Conservation (phyloP, 2,888 invertebrate species). For the Hypolimnas misippus region DNA sequence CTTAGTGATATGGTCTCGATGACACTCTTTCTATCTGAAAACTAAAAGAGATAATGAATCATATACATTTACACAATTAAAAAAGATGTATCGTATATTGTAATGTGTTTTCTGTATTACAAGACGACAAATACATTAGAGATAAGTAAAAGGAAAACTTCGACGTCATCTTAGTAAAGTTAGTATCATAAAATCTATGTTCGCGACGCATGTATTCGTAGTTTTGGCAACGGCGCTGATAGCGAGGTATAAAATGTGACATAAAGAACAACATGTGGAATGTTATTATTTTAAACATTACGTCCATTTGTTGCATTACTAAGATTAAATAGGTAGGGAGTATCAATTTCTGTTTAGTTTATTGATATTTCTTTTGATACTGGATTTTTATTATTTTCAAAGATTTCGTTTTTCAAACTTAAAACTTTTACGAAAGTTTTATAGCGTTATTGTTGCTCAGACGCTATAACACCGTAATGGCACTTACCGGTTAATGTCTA, state of each 20-base stretch:
- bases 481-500: too few species aligned
- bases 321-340: not conserved
- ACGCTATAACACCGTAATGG: too few species aligned
- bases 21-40: too few species aligned
- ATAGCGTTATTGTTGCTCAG: too few species aligned
- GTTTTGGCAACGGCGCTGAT: constrained; percentile 23
- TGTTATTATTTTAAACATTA: constrained; percentile 18
- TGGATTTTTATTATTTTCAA: too few species aligned
- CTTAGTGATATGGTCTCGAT: too few species aligned
- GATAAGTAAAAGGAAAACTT: constrained; percentile 15
- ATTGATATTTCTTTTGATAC: too few species aligned
- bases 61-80: not conserved
- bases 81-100: not conserved
- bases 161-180: constrained; percentile 21
- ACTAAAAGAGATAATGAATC: not conserved
- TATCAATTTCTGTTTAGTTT: not conserved
- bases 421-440: too few species aligned
- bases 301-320: not conserved
- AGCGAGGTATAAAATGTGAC: constrained; percentile 18
- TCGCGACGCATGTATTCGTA: constrained; percentile 21
- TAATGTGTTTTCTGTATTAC: constrained; percentile 2
- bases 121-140: constrained; percentile 9
- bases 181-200: constrained; percentile 28
- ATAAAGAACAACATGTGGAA: constrained; percentile 14
- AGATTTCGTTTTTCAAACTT: not conserved